Conservation (phyloP, 2,888 invertebrate genomes). For the Tachina grossa region DNA sequence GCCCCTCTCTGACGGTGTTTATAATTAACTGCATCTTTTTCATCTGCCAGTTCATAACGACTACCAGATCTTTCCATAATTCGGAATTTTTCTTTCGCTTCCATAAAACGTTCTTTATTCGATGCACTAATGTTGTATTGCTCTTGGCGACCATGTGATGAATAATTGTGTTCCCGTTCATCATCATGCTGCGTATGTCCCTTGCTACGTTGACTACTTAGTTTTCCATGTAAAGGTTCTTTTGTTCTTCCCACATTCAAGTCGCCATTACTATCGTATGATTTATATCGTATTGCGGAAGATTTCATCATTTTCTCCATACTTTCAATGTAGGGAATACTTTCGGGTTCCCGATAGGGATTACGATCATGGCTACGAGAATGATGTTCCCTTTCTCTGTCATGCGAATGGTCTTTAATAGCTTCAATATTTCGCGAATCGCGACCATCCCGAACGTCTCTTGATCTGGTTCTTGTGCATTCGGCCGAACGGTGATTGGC, state of each 20-base stretch:
- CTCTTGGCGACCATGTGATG: slow-evolving; percentile 69
- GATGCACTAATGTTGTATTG: slow-evolving; percentile 79
- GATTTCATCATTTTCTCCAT: slow-evolving; percentile 83
- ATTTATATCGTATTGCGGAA: slow-evolving; percentile 81
- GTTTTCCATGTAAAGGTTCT: slow-evolving; percentile 72
- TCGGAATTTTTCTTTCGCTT: slow-evolving; percentile 93
- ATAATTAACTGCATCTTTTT: slow-evolving; percentile 73
- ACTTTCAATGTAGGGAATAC: slow-evolving; percentile 82
- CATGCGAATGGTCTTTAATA: slow-evolving; percentile 68
- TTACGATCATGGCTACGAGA: slow-evolving; percentile 80
- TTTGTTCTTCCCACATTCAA: slow-evolving; percentile 59
- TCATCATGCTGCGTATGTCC: slow-evolving; percentile 74
- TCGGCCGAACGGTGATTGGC: slow-evolving; percentile 71
- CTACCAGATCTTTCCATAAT: slow-evolving; percentile 86
- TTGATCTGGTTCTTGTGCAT: slow-evolving; percentile 65
- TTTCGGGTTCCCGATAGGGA: slow-evolving; percentile 82
- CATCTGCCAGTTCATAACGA: slow-evolving; percentile 84
- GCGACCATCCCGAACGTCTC: slow-evolving; percentile 65
- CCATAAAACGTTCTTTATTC: slow-evolving; percentile 91
- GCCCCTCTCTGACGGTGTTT: slow-evolving; percentile 76
- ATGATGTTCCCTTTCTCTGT: slow-evolving; percentile 74
- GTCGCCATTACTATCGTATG: slow-evolving; percentile 76
- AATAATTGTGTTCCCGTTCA: slow-evolving; percentile 72
- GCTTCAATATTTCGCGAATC: slow-evolving; percentile 73
- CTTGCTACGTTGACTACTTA: slow-evolving; percentile 75